Evolutionary conservation across 2,113 vertebrate genomes (phyloP), one percentile per base, ranked within the genome.

Genomic region (Rhinogobius similis): DNA sequence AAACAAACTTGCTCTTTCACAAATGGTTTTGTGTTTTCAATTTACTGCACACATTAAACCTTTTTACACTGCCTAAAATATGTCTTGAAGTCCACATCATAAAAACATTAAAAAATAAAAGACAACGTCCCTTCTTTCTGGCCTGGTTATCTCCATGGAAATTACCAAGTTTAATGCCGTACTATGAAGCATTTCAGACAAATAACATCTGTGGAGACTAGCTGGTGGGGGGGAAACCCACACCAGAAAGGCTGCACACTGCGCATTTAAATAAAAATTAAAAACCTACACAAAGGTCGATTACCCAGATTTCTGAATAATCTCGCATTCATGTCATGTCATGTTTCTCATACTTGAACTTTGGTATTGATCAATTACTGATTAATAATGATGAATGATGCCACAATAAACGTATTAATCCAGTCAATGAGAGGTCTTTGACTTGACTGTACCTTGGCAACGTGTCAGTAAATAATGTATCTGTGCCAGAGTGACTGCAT

Each of bases 1-100:
- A 90, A 92, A 90, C n/a, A 72, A 56, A 14, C 70, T 85, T 75
- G 80, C 39, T 24, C 48, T 84, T 87, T 78, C 75, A 82, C 75
- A 84, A 55, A 75, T 72, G 0, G 11, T 23, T 69, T 18, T 78
- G 59, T 73, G 53, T 55, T 58, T 83, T 86, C 24, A 68, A 76
- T 76, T 59, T 65, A 24, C n/a, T 43, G 32, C 36, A 62, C 14
- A 63, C 20, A 29, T 20, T 16, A 44, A 16, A 46, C 44, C 3
- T 4, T 32, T 32, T 29, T 61, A 61, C 29, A 61, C 18, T 8
- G n/a, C 29, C 12, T 36, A 2, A 46, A 20, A 10, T n/a, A 21
- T 50, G 8, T 50, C 20, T 8, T 44, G 32, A 36, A 36, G 32
- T 14, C 16, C 13, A 44, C 46, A 10, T n/a, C 18, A 50, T 1